Evolutionary conservation across 1,140 invertebrate species (phyloP).

Genomic region (Solenopsis fugax): DNA sequence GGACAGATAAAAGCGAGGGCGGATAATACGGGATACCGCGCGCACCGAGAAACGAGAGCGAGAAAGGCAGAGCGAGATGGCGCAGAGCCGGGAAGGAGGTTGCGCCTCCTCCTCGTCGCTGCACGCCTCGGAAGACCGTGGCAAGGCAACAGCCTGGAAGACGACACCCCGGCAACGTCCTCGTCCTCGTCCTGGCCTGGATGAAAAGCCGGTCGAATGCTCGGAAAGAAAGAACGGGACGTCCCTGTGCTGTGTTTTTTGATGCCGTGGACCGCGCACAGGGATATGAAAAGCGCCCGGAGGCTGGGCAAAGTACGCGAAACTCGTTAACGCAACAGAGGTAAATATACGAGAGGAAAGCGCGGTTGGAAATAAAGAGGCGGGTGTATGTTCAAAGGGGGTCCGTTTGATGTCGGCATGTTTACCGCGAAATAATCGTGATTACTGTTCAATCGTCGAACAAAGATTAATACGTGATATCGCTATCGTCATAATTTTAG

Average conservation of each 20-base stretch:
- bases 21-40: conserved; percentile 15
- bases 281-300: conserved; percentile 13
- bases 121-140: conserved; percentile 53
- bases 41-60: neutral
- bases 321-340: conserved; percentile 57
- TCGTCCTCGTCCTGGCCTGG: conserved; percentile 41
- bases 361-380: conserved; percentile 49
- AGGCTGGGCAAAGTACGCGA: conserved; percentile 38
- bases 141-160: conserved; percentile 71
- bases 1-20: conserved; percentile 56
- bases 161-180: conserved; percentile 55
- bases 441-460: conserved; percentile 54
- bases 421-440: conserved; percentile 53
- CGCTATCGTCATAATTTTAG: neutral
- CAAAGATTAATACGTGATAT: conserved; percentile 22
- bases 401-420: conserved; percentile 48
- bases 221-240: conserved; percentile 53
- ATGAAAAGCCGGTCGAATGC: conserved; percentile 49
- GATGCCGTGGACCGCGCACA: conserved; percentile 12
- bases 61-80: conserved; percentile 33
- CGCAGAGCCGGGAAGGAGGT: conserved; percentile 58
- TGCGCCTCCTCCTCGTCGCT: neutral
- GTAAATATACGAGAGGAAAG: conserved; percentile 51
- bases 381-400: conserved; percentile 41
- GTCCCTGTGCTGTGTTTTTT: conserved; percentile 53